phyloP scores from a whole-genome alignment of 2,797 vertebrate species.

The Cossypha caffra region DNA sequence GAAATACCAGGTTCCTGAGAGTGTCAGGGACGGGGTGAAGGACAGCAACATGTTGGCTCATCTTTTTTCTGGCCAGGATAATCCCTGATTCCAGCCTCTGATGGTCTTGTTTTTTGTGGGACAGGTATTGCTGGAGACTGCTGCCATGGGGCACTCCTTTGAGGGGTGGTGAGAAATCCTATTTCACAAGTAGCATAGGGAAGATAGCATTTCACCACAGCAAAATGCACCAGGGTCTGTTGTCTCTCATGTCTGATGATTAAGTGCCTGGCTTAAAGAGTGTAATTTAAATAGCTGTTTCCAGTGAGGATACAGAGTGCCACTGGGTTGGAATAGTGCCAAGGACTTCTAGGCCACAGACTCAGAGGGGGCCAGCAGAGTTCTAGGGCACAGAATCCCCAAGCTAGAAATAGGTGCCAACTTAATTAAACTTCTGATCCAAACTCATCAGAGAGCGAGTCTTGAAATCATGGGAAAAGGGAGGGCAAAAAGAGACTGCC shows the following conservation, averaged over 20 bases:
- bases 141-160: not conserved
- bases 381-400: constrained; percentile 52
- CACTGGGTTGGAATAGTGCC: constrained; percentile 29
- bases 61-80: not conserved
- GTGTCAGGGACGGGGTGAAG: not conserved
- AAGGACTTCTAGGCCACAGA: constrained; percentile 7
- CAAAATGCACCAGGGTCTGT: not conserved
- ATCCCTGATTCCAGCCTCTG: not conserved
- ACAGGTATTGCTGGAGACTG: not conserved
- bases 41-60: not conserved
- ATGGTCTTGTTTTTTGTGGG: not conserved
- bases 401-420: constrained; percentile 51
- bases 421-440: constrained; percentile 64
- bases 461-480: constrained; percentile 60
- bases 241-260: not conserved
- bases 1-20: not conserved
- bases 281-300: constrained; percentile 35
- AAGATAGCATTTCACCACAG: not conserved
- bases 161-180: not conserved
- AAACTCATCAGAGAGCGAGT: not conserved
- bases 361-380: constrained; percentile 8
- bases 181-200: not conserved
- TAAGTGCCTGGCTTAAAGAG: not conserved
- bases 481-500: constrained; percentile 53
- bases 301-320: constrained; percentile 37